These are phyloP conservation scores for Tyria jacobaeae DNA, from an alignment of 2,888 invertebrate genomes.

Conservation along the genomic window DNA sequence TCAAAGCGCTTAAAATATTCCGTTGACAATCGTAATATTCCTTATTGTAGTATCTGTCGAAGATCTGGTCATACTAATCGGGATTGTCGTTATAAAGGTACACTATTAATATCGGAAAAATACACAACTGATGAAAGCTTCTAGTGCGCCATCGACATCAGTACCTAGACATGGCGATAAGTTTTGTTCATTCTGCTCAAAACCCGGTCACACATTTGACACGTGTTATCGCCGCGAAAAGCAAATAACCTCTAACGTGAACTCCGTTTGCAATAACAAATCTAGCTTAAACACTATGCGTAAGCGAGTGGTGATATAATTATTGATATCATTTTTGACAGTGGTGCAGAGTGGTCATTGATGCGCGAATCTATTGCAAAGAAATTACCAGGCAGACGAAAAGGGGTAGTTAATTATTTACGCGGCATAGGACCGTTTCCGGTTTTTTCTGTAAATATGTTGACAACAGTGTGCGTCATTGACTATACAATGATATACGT, in stretches of 20 bases:
- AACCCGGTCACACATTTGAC: conserved; percentile 5
- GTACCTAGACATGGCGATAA: neutral
- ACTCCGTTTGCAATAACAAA: neutral
- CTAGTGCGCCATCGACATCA: neutral
- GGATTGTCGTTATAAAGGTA: neutral
- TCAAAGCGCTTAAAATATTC: too few species aligned
- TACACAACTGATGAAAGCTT: neutral
- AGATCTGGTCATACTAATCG: neutral
- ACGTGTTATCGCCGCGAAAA: neutral
- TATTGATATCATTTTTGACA: conserved; percentile 7
- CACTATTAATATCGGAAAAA: neutral
- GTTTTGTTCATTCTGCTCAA: conserved; percentile 2
- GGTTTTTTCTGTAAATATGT: neutral
- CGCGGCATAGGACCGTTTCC: conserved; percentile 5
- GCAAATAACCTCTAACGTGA: neutral
- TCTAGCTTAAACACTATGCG: conserved; percentile 5
- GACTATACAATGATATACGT: conserved; percentile 1
- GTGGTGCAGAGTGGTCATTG: too few species aligned
- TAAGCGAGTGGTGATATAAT: neutral
- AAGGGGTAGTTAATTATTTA: conserved; percentile 1
- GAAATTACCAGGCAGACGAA: neutral
- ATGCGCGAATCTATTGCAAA: conserved; percentile 4
- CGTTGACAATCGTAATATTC: neutral
- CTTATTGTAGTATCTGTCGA: conserved; percentile 1
- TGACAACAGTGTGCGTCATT: conserved; percentile 5